Conservation (phyloP, 2,113 vertebrate genomes). For the Ascaphus truei region DNA sequence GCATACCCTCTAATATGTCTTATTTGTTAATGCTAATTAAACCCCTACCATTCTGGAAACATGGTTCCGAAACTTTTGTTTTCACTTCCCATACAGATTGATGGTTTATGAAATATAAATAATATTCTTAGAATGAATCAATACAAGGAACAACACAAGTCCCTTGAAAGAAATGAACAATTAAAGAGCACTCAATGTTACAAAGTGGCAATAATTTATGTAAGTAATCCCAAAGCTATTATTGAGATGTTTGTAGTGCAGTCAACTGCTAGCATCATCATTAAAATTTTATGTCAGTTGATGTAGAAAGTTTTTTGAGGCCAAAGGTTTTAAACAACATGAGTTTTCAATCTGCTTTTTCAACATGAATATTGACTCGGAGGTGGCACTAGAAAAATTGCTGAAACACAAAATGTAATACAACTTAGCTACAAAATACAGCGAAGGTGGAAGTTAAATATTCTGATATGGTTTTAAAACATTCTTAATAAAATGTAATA, state of each 20-base stretch:
- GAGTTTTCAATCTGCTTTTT: no score
- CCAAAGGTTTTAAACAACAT: no score
- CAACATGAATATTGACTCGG: no score
- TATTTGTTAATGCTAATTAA: conserved; percentile 14
- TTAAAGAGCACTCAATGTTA: conserved; percentile 23
- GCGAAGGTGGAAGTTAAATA: no score
- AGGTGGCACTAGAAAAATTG: no score
- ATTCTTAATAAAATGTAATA: no score
- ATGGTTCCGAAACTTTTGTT: conserved; percentile 1
- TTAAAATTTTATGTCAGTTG: conserved; percentile 15
- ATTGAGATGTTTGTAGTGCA: conserved; percentile 15
- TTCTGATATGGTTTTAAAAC: no score
- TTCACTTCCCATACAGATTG: not conserved
- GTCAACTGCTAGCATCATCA: not conserved
- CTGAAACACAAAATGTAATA: no score
- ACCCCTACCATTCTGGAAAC: not conserved
- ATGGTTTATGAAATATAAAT: conserved; percentile 33
- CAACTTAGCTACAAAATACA: no score
- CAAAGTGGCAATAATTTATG: conserved; percentile 28
- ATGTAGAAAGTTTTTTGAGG: conserved; percentile 11
- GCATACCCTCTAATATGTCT: not conserved
- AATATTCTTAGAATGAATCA: conserved; percentile 24
- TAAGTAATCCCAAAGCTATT: conserved; percentile 33
- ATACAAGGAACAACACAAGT: not conserved
- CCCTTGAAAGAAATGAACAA: conserved; percentile 21